phyloP scores from a whole-genome alignment of 1,140 invertebrate species.

The Pseudomyrmex pallidus region DNA sequence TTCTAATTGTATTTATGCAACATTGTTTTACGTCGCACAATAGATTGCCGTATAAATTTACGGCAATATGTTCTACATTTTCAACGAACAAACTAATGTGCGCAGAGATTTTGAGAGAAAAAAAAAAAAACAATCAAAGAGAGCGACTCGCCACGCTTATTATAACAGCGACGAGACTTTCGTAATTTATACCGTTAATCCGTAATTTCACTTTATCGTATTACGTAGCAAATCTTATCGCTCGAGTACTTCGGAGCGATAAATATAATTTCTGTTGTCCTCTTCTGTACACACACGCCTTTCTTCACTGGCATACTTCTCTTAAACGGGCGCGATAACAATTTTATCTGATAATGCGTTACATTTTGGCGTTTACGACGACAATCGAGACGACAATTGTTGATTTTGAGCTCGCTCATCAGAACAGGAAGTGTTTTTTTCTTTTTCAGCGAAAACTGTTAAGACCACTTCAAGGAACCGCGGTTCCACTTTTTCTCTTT shows the following conservation, averaged over 20 bases:
- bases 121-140: not conserved
- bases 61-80: too few species aligned
- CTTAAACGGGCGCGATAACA: slow-evolving; percentile 39
- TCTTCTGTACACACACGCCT: not conserved
- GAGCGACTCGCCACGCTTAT: not conserved
- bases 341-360: slow-evolving; percentile 51
- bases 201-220: slow-evolving; percentile 62
- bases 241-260: slow-evolving; percentile 41
- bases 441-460: slow-evolving; percentile 14
- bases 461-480: slow-evolving; percentile 22
- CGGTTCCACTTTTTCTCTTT: not conserved
- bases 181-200: slow-evolving; percentile 33
- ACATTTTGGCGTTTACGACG: slow-evolving; percentile 35
- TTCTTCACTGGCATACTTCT: slow-evolving; percentile 33
- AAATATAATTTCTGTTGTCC: slow-evolving; percentile 36
- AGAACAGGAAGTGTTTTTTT: slow-evolving; percentile 42
- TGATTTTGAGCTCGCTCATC: slow-evolving; percentile 14
- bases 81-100: not conserved
- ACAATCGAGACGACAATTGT: not conserved
- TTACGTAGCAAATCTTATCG: slow-evolving; percentile 51
- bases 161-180: slow-evolving; percentile 10
- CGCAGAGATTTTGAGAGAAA: not conserved
- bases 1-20: too few species aligned
- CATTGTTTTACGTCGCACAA: not conserved
- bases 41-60: not conserved